Evolutionary conservation across 2,113 vertebrate genomes (phyloP), one percentile per base, ranked within the genome.

Genomic region (Platysternon megacephalum): DNA sequence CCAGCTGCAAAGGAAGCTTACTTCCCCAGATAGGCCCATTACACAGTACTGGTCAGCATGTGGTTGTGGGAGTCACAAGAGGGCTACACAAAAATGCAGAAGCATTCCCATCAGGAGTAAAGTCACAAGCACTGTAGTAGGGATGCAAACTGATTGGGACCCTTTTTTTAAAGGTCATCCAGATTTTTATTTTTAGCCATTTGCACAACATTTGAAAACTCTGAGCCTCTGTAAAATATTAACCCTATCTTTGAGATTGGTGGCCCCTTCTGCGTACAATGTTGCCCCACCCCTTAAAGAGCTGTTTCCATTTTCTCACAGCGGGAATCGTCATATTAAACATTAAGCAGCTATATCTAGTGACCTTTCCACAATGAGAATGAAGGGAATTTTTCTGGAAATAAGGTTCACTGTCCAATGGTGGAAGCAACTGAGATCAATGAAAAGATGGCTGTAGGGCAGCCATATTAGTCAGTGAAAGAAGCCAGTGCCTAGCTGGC

Each of bases 181-280:
- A 83, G 10, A 14, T 48, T 82, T 24, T 14, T 2, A 79, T 82
- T 79, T 74, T 24, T 61, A 94, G 68, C 48, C 84, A 2, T 8
- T 5, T 24, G 29, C 17, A 39, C 35, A 68, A 68, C 29, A 72
- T 90, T 49, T 35, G 0, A 91, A 48, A 76, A 76, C 22, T 44
- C 24, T 44, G 72, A 76, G n/a, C 6, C 68, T 39, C 42, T 42
- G 46, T 56, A 79, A 89, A 48, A 56, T 24, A 8, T 39, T 29
- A 55, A 53, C 32, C 4, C 26, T 7, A 1, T 4, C 51, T 39
- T 85, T n/a, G 26, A 0, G 2, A 44, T 0, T 61, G 35, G 14
- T 11, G 83, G 80, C 76, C 78, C 55, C 79, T 84, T 11, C 58
- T 91, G 51, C 52, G 6, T 86, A 65, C 72, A 28, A 56, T 42